These are phyloP conservation scores for Hypotaenidia okinawae DNA, from an alignment of 2,797 vertebrate species.

Conservation along the genomic window DNA sequence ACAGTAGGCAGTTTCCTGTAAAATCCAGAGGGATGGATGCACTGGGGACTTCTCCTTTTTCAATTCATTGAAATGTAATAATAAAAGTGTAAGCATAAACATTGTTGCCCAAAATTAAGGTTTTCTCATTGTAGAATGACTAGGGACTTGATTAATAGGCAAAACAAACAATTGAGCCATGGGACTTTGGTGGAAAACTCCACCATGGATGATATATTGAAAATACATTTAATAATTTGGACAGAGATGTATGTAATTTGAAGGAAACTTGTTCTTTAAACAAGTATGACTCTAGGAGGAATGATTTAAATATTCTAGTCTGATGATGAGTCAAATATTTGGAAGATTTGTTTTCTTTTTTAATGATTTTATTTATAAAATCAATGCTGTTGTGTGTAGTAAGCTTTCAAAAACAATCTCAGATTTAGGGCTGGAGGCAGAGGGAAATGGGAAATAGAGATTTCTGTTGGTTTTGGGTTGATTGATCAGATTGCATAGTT, in stretches of 20 bases:
- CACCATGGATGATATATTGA: not conserved
- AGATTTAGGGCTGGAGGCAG: not conserved
- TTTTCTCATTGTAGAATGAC: not conserved
- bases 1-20: not conserved
- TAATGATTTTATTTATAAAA: not conserved
- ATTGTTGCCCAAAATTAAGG: not conserved
- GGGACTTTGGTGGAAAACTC: not conserved
- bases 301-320: not conserved
- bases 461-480: not conserved
- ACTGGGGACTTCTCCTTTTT: not conserved
- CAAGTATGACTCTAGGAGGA: not conserved
- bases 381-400: not conserved
- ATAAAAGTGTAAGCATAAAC: not conserved
- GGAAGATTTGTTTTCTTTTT: not conserved
- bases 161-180: not conserved
- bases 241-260: not conserved
- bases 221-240: not conserved
- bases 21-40: not conserved
- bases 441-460: not conserved
- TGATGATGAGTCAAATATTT: not conserved
- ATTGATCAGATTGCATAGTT: not conserved
- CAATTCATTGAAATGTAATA: not conserved
- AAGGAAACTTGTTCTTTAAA: not conserved
- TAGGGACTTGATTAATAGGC: not conserved
- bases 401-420: not conserved